Base-by-base conservation (phyloP, 2,888 invertebrate species). In the Anarsia innoxiella region DNA sequence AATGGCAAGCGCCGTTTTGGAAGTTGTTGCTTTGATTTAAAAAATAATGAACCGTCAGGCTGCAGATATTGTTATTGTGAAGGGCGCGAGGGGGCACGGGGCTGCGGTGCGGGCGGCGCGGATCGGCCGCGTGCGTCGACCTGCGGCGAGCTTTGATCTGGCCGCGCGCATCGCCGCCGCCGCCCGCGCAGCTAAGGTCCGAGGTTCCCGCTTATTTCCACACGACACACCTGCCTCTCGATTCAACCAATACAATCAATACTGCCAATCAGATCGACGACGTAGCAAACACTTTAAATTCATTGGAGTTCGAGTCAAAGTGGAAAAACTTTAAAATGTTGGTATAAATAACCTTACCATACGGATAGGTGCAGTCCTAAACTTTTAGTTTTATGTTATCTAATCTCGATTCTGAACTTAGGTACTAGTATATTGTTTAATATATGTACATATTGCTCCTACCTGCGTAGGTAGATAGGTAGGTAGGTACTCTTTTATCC, bases 71-170 rank as follows among this genome's bases (percentile, higher is more conserved):
- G 57, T 52, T 59, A 51, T 59, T 51, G 55, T 53, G 57, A 52
- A 53, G 60, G 52, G 56, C 47, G 54, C 44, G 48, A n/a, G n/a
- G n/a, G n/a, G n/a, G n/a, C n/a, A 47, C 46, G 39, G 59, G 49
- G 39, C 40, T 46, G 51, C 49, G 47, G 49, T 42, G 50, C 42
- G 50, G 45, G 45, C 66, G 65, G 50, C 53, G 59, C 57, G 23
- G 31, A 27, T 29, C 32, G 41, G 68, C 72, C 73, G 76, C 80
- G 82, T 78, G 73, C 82, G 78, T 79, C 80, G 83, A 83, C 83
- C 82, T 73, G 64, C 69, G 62, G 52, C 51, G 54, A 48, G 62
- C 76, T 80, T 78, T 80, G 77, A 80, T 78, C 69, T 67, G 48
- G 49, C 46, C 53, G 53, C 56, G 55, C 52, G 57, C 53, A 54